These are phyloP conservation scores for Scaptomyza flava DNA, from an alignment of 2,888 invertebrate genomes.

Conservation along the genomic window DNA sequence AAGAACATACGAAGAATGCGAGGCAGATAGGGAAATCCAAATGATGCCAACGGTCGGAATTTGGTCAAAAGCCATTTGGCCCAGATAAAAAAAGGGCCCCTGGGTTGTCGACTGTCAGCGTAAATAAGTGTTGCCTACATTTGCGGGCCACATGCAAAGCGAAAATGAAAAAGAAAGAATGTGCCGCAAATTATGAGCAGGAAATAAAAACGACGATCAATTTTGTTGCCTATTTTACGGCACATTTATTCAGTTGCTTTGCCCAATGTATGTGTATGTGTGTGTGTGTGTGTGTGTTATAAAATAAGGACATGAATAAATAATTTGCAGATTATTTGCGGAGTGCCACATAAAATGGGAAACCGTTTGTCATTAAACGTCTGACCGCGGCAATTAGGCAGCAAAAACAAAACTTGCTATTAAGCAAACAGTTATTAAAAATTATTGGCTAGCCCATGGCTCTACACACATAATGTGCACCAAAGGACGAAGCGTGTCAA, in stretches of 20 bases:
- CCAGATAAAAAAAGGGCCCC: conserved; percentile 25
- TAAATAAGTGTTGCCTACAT: conserved; percentile 64
- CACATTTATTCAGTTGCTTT: conserved; percentile 3
- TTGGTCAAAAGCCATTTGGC: conserved; percentile 47
- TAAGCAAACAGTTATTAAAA: background rate
- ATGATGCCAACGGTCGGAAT: conserved; percentile 43
- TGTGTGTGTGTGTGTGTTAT: conserved; percentile 14
- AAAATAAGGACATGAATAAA: conserved; percentile 65
- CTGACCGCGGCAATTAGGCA: conserved; percentile 69
- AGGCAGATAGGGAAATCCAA: conserved; percentile 46
- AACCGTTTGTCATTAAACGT: conserved; percentile 46
- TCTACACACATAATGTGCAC: background rate
- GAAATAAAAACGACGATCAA: conserved; percentile 38
- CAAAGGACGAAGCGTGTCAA: background rate
- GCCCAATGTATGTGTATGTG: background rate
- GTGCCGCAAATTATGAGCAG: conserved; percentile 49
- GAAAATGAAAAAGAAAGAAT: background rate
- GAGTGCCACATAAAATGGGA: background rate
- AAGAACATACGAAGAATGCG: background rate
- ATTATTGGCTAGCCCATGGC: conserved; percentile 8
- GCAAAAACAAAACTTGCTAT: conserved; percentile 7
- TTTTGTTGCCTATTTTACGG: conserved; percentile 34
- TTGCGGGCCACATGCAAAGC: conserved; percentile 26
- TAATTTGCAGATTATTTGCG: conserved; percentile 49
- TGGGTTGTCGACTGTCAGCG: conserved; percentile 27